These are phyloP conservation scores for Lytechinus variegatus DNA, from an alignment of 35 echinoderm and acorn worm species.

Conservation along the genomic window DNA sequence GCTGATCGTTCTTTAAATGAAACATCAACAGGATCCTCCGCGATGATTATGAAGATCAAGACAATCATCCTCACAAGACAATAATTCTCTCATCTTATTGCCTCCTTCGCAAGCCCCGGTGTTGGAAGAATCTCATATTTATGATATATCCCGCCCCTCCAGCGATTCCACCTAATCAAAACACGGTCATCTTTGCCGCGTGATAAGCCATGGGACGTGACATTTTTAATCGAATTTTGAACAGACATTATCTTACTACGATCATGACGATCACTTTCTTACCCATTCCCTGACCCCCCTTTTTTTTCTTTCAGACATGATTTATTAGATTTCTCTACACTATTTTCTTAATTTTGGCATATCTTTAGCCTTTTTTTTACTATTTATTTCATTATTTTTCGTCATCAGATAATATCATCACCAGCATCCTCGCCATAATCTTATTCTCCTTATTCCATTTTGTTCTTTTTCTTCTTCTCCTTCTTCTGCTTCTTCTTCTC, in stretches of 20 bases:
- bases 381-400: too few species aligned
- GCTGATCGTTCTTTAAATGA: background rate
- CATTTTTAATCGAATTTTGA: constrained; percentile 23
- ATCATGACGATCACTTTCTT: too few species aligned
- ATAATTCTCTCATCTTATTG: constrained; percentile 18
- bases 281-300: too few species aligned
- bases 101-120: background rate
- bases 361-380: too few species aligned
- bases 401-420: too few species aligned
- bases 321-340: too few species aligned
- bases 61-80: background rate
- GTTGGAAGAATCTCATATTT: background rate
- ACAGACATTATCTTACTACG: background rate
- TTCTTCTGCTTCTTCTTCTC: background rate
- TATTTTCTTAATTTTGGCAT: too few species aligned
- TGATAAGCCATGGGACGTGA: background rate
- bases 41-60: background rate
- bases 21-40: background rate
- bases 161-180: background rate
- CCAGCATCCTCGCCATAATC: too few species aligned
- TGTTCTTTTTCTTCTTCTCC: background rate
- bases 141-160: background rate
- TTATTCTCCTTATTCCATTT: background rate
- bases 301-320: background rate
- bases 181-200: background rate